A percentile compares a stretch with the other conserved stretches of the same genome.
Evolutionary conservation across 1,140 invertebrate species (phyloP).

Genomic region (Phenacoccus solenopsis): DNA sequence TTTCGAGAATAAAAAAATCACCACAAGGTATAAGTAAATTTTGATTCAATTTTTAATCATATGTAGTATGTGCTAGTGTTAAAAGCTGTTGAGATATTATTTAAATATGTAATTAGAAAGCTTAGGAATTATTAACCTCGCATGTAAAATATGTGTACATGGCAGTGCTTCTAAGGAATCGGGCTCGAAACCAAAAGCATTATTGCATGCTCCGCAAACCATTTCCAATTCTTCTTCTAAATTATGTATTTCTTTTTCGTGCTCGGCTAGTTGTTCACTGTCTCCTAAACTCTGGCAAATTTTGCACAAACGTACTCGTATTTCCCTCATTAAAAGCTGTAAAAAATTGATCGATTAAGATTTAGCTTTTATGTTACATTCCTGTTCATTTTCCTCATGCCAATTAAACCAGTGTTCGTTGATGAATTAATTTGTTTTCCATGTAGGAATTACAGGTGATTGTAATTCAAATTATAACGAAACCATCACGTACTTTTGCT

Average conservation of each 20-base stretch:
- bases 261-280: conserved; percentile 57
- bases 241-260: conserved; percentile 52
- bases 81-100: not conserved
- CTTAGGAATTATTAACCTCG: conserved; percentile 52
- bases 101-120: too few relatives aligned
- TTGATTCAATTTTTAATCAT: too few relatives aligned
- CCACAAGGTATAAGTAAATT: too few relatives aligned
- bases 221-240: conserved; percentile 59
- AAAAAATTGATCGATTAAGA: too few relatives aligned
- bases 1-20: not conserved
- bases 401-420: too few relatives aligned
- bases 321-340: conserved; percentile 60
- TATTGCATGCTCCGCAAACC: conserved; percentile 59
- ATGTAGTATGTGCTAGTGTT: not conserved
- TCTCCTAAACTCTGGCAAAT: conserved; percentile 69
- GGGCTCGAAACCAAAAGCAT: conserved; percentile 56
- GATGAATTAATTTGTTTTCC: too few relatives aligned
- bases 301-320: conserved; percentile 55
- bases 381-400: too few relatives aligned
- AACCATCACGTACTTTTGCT: conserved; percentile 46
- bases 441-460: too few relatives aligned
- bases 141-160: conserved; percentile 71
- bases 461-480: too few relatives aligned
- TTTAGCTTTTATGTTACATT: too few relatives aligned
- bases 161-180: conserved; percentile 63